phyloP scores from a whole-genome alignment of 2,888 invertebrate genomes.

The Dendrolimus houi region DNA sequence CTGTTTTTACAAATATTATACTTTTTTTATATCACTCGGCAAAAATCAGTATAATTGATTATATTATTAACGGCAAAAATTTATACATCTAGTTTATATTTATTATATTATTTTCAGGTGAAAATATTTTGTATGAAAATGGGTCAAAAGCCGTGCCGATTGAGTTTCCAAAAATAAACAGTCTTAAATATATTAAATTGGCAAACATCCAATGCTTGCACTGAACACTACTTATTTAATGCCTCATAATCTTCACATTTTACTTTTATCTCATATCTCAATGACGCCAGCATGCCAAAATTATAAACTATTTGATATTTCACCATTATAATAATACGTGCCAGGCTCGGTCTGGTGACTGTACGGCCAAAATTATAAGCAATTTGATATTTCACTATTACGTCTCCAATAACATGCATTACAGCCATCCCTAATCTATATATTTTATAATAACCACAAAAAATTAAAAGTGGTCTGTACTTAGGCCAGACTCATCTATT shows the following conservation, averaged over 20 bases:
- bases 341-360: no score
- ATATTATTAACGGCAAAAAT: no score
- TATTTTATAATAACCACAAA: no score
- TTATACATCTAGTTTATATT: no score
- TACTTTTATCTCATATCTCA: neutral
- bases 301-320: neutral
- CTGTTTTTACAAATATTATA: no score
- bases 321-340: no score
- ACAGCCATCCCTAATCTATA: no score
- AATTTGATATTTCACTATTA: neutral
- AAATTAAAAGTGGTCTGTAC: no score
- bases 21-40: no score
- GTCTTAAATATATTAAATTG: neutral
- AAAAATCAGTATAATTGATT: no score
- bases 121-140: conserved; percentile 17
- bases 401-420: no score
- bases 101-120: neutral
- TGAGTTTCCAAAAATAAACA: conserved; percentile 40
- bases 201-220: neutral
- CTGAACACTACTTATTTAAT: neutral
- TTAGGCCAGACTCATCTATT: no score
- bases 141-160: conserved; percentile 42
- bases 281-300: neutral
- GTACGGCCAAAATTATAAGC: neutral
- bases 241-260: neutral